Evolutionary conservation across 2,113 vertebrate genomes (phyloP).

Genomic region (Channa maculata): DNA sequence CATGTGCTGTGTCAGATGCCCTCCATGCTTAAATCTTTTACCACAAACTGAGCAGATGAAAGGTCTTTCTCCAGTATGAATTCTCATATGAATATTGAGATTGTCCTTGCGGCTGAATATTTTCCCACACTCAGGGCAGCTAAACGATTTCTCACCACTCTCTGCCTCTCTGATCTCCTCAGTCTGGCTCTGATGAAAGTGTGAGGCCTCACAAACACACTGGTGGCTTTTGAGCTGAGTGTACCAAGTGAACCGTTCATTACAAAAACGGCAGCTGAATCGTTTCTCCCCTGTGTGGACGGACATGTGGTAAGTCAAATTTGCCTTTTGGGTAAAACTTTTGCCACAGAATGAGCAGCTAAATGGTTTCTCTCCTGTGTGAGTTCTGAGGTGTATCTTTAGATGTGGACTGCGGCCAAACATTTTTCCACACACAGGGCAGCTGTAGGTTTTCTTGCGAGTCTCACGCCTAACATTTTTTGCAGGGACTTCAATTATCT

Average conservation of each 20-base stretch:
- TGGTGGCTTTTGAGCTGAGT: constrained; percentile 15
- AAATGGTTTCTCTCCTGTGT: constrained; percentile 29
- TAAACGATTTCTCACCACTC: not conserved
- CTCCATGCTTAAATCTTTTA: constrained; percentile 8
- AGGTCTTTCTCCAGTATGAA: constrained; percentile 31
- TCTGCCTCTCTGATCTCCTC: not conserved
- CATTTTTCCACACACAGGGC: constrained; percentile 19
- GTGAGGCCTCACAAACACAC: not conserved
- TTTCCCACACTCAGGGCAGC: constrained; percentile 17
- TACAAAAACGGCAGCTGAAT: constrained; percentile 19
- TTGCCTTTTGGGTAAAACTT: constrained; percentile 7
- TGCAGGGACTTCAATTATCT: not conserved
- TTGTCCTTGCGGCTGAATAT: constrained; percentile 24
- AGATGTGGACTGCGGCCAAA: constrained; percentile 14
- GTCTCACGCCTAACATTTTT: not conserved
- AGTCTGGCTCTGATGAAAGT: not conserved
- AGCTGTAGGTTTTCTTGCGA: constrained; percentile 18
- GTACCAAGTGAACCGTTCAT: constrained; percentile 10
- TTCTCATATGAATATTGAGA: constrained; percentile 25
- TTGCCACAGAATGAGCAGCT: constrained; percentile 20
- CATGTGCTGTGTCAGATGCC: constrained; percentile 31
- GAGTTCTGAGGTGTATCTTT: constrained; percentile 33
- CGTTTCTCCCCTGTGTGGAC: constrained; percentile 34
- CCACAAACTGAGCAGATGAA: constrained; percentile 10
- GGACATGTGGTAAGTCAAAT: constrained; percentile 21